A percentile compares a stretch with the other conserved stretches of the same genome.
phyloP scores from a whole-genome alignment of 2,113 vertebrate species.

The Bujurquina vittata region DNA sequence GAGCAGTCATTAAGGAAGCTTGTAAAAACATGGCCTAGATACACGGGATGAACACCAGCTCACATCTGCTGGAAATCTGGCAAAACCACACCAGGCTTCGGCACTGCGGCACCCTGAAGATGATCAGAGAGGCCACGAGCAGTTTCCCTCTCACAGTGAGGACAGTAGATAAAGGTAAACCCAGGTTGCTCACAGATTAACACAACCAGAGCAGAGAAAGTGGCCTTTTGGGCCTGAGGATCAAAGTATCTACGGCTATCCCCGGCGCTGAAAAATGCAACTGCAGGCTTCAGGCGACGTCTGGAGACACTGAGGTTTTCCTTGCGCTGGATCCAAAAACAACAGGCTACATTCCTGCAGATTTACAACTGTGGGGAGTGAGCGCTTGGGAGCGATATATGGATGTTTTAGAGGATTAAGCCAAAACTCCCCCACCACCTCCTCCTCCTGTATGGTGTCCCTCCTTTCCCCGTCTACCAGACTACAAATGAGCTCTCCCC shows the following conservation, averaged over 20 bases:
- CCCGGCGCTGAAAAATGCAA: slow-evolving; percentile 22
- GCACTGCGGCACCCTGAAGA: neutral
- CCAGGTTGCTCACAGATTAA: neutral
- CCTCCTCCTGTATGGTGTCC: neutral
- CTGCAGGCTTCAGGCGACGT: slow-evolving; percentile 46
- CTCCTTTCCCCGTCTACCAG: slow-evolving; percentile 6
- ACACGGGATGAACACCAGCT: neutral
- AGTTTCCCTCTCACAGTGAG: neutral
- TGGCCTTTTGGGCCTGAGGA: neutral
- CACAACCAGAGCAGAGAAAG: neutral
- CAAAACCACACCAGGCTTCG: neutral
- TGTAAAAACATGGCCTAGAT: slow-evolving; percentile 31
- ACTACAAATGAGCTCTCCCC: slow-evolving; percentile 42
- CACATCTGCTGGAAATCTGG: slow-evolving; percentile 14
- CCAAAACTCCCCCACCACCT: slow-evolving; percentile 34
- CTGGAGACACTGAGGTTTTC: slow-evolving; percentile 61
- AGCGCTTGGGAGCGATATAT: slow-evolving; percentile 49
- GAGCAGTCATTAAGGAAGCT: slow-evolving; percentile 27
- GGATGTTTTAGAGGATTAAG: slow-evolving; percentile 65
- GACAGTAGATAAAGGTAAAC: neutral
- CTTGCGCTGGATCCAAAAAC: slow-evolving; percentile 64
- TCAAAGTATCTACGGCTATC: neutral
- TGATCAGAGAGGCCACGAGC: neutral
- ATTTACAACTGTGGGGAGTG: slow-evolving; percentile 65
- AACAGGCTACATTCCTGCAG: slow-evolving; percentile 71